phyloP scores from a whole-genome alignment of 2,113 vertebrate species.

The Psittacula cyanocephala region DNA sequence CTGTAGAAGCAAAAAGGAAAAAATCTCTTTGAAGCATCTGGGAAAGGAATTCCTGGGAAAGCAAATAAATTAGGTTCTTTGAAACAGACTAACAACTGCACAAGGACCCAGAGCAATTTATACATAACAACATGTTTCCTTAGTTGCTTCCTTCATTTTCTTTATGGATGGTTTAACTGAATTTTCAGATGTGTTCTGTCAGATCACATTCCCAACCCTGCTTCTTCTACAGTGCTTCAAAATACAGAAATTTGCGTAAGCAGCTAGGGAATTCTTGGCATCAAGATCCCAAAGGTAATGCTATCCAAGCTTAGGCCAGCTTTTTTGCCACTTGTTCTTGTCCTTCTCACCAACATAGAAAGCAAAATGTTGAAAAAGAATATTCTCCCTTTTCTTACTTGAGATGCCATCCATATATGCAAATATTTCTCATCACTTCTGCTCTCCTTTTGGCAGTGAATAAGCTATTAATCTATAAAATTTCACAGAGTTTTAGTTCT shows the following conservation, averaged over 20 bases:
- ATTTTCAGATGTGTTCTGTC: not conserved
- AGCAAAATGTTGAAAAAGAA: not conserved
- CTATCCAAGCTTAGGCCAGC: not conserved
- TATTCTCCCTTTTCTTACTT: not conserved
- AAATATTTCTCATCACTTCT: not conserved
- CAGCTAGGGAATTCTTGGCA: not conserved
- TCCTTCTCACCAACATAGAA: not conserved
- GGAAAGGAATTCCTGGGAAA: constrained; percentile 14
- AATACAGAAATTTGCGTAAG: not conserved
- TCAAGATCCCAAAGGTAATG: not conserved
- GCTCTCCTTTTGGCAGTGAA: not conserved
- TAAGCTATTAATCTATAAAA: not conserved
- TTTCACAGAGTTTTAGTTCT: not conserved
- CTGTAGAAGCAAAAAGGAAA: not conserved
- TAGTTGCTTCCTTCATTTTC: not conserved
- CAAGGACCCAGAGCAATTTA: not conserved
- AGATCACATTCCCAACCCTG: not conserved
- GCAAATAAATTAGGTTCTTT: constrained; percentile 19
- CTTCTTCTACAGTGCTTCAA: not conserved
- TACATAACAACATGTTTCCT: not conserved
- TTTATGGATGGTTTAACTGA: not conserved
- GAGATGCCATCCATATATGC: not conserved
- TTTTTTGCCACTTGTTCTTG: not conserved
- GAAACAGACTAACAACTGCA: not conserved
- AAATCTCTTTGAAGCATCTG: not conserved